Conservation (phyloP, 2,888 invertebrate genomes). For the Zonitis immaculata region DNA sequence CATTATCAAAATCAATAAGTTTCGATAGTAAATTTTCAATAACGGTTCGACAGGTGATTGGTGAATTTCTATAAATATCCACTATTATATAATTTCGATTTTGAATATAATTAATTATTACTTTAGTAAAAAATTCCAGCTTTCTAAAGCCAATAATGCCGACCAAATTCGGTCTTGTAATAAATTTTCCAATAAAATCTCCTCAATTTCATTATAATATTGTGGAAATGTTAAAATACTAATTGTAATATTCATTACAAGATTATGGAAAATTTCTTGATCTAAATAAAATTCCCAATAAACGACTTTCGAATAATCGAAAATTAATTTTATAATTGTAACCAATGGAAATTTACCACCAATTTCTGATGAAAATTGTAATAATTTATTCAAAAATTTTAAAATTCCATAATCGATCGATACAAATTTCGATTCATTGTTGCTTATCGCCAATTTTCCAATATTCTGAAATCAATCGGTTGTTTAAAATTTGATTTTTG, state of each 20-base stretch:
- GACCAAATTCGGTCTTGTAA: conserved; percentile 31
- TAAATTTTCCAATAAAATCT: conserved; percentile 29
- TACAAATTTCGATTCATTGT: not conserved
- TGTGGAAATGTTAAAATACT: conserved; percentile 23
- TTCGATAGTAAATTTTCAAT: conserved; percentile 3
- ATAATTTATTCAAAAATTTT: not conserved
- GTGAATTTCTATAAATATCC: conserved; percentile 7
- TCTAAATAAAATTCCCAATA: conserved; percentile 18
- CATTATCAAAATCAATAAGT: conserved; percentile 22
- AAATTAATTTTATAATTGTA: conserved; percentile 3
- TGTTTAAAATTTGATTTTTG: too few species aligned
- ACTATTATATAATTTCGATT: too few species aligned
- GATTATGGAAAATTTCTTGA: conserved; percentile 21
- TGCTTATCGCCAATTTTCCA: not conserved
- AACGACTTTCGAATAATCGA: not conserved
- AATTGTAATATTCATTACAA: conserved; percentile 27
- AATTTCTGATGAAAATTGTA: not conserved
- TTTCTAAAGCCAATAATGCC: conserved; percentile 34
- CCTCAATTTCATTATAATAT: conserved; percentile 26
- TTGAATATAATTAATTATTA: conserved; percentile 22
- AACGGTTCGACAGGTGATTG: conserved; percentile 1
- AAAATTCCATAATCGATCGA: not conserved
- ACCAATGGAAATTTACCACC: not conserved
- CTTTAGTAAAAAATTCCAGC: conserved; percentile 36
- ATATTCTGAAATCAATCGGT: not conserved